Base-by-base conservation (phyloP, 2,888 invertebrate genomes). In the Chrysolina americana region DNA sequence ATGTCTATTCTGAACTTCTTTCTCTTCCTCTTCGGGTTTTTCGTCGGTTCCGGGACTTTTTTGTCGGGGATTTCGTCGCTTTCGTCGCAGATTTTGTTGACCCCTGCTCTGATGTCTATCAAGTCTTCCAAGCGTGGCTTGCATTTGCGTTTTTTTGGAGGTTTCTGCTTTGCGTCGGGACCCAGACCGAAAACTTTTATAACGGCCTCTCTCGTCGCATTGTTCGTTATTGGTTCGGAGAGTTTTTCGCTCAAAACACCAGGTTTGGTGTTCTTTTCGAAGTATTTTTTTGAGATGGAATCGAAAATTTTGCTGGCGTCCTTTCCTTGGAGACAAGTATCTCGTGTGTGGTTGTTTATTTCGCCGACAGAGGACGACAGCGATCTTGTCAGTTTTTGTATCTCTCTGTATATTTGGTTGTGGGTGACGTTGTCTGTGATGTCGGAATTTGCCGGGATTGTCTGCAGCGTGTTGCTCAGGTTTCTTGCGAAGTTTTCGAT, bases 31-130 rank as follows among this genome's bases (percentile, higher is more conserved):
- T 62, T 70, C 11, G 66, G 17, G 28, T 69, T 62, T 47, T 68
- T 74, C 21, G 41, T 72, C 9, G 36, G 10, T 50, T 70, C 64
- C 11, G 53, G 15, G 53, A 53, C 53, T 63, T 70, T 68, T 62
- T 41, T 48, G 2, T 21, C 48, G 36, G 73, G 62, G 6, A 17
- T 63, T 53, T 21, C 53, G 21, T 53, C 53, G 0, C 17, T 11
- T 63, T 78, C 74, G 50, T 74, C 66, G 21, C 77, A 73, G 41
- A 71, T 64, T 36, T 70, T 41, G 41, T n/a, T 41, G 44, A 36
- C 19, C 23, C 74, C 77, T 44, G 76, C 75, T 71, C 81, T 75
- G 17, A 83, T 68, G 48, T 83, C 81, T 50, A 82, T 80, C 28
- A 82, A 62, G 72, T 78, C 68, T 21, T 71, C 10, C 36, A 71